Evolutionary conservation across 2,113 vertebrate species (phyloP).

Genomic region (Notechis scutatus): DNA sequence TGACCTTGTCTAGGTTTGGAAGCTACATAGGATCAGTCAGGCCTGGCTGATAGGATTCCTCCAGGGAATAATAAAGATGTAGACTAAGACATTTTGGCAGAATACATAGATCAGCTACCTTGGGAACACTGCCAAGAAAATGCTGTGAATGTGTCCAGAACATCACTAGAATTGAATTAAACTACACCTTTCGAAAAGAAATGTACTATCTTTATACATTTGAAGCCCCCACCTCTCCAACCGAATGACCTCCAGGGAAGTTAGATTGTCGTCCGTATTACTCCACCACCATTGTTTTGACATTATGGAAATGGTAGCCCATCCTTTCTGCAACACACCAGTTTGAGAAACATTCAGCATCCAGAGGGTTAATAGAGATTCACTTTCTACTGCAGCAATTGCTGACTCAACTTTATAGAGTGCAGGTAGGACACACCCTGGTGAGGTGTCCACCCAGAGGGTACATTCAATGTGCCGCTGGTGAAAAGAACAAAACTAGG

Average conservation of each 20-base stretch:
- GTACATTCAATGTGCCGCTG: neutral
- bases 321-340: neutral
- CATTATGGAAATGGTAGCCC: neutral
- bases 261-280: neutral
- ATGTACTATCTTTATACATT: neutral
- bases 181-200: neutral
- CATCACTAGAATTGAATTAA: neutral
- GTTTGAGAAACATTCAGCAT: neutral
- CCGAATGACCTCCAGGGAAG: neutral
- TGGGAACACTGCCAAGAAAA: neutral
- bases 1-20: neutral
- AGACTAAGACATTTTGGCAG: neutral
- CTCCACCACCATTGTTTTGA: neutral
- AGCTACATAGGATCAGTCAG: neutral
- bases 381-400: neutral
- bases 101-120: neutral
- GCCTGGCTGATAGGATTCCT: neutral
- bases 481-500: conserved; percentile 2
- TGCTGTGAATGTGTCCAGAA: neutral
- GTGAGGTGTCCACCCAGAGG: neutral
- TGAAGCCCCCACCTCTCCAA: neutral
- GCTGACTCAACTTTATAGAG: conserved; percentile 5
- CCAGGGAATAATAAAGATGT: neutral
- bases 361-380: neutral
- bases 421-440: neutral